Evolutionary conservation across 2,113 vertebrate species (phyloP).

Genomic region (Gymnocephalus cernua): DNA sequence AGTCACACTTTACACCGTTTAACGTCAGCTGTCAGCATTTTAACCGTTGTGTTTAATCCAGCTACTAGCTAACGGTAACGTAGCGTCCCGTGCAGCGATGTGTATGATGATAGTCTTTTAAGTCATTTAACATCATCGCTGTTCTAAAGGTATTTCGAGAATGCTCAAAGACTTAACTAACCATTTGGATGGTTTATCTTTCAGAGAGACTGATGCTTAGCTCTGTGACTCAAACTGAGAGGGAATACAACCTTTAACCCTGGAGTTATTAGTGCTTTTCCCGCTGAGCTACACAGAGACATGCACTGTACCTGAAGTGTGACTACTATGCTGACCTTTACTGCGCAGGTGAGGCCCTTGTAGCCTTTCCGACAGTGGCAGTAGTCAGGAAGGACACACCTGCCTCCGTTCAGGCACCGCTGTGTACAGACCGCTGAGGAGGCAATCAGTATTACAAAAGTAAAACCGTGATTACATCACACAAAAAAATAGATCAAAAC

Average conservation of each 20-base stretch:
- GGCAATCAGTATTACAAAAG: not conserved
- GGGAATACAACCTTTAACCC: not conserved
- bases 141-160: not conserved
- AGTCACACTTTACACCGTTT: no score
- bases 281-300: not conserved
- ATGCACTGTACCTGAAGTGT: not conserved
- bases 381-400: slow-evolving; percentile 86
- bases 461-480: not conserved
- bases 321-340: slow-evolving; percentile 76
- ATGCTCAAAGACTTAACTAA: not conserved
- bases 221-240: not conserved
- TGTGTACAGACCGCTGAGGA: slow-evolving; percentile 87
- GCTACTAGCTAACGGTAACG: no score
- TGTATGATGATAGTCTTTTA: no score
- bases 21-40: no score
- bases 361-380: slow-evolving; percentile 89
- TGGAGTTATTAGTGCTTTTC: not conserved
- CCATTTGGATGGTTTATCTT: not conserved
- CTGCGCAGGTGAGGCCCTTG: slow-evolving; percentile 85
- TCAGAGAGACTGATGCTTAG: not conserved
- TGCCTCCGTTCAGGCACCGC: slow-evolving; percentile 89
- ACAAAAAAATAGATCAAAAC: not conserved
- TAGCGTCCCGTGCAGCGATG: no score
- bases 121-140: not conserved
- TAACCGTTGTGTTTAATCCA: no score